Base-by-base conservation (phyloP, 2,797 vertebrate species). In the Propithecus perrieri region DNA sequence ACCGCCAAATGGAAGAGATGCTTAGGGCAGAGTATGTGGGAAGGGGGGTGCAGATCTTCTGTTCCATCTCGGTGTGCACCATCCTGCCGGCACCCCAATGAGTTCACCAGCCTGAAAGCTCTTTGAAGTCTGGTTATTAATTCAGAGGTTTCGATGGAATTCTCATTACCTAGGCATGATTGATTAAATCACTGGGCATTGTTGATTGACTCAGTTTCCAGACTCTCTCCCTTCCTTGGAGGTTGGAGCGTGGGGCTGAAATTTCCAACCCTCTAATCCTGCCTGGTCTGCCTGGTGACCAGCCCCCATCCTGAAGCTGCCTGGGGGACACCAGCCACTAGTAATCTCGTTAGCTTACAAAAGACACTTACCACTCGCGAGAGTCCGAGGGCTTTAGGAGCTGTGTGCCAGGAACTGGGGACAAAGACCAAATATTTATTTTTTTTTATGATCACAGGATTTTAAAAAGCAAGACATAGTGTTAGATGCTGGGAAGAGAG, bases 61-160 rank as follows among this genome's bases (percentile, higher is more conserved):
- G 1, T 48, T 4, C 12, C 4, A 22, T 65, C 57, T 67, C 13
- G 5, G 22, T 17, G 28, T 28, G 1, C 17, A 11, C 7, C 0
- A 4, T 53, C 22, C 38, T 85, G 8, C 65, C 22, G 67, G 28
- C 4, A 24, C 22, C 61, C 30, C 2, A 0, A 3, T 7, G 1
- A 72, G 30, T 22, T 43, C 18, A 33, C 65, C 33, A 30, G 10
- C 18, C 3, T n/a, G 63, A 38, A 67, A 46, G 10, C 6, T 61
- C 43, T n/a, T 22, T 69, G 41, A 69, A 50, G 30, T 9, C 43
- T 91, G 5, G 12, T 33, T 76, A 7, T 33, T 38, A 38, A 38
- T 38, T 76, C 43, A 48, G 8, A 14, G 13, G 63, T 50, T 41
- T 38, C 20, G 33, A 24, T 76, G 30, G 46, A 67, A 11, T 20